Evolutionary conservation across 2,113 vertebrate species (phyloP).

Genomic region (Atrichornis clamosus): DNA sequence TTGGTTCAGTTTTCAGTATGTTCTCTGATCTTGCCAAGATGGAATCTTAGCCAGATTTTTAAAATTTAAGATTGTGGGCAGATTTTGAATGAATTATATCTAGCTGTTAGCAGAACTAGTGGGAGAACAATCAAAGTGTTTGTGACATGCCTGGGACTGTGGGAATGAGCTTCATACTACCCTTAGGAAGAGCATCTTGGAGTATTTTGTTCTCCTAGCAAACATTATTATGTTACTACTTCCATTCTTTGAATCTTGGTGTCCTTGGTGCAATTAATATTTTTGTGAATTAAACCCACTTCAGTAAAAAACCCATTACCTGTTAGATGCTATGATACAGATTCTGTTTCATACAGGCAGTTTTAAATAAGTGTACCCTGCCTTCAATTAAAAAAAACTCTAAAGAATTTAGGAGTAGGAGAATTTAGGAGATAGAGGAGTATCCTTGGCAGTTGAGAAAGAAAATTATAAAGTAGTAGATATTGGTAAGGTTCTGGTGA

Average conservation of each 20-base stretch:
- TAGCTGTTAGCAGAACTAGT: neutral
- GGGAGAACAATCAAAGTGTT: neutral
- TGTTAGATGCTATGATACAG: neutral
- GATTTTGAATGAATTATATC: neutral
- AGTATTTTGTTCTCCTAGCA: neutral
- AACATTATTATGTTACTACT: neutral
- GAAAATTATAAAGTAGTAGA: neutral
- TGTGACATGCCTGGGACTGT: neutral
- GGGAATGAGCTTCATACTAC: neutral
- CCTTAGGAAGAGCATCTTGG: neutral
- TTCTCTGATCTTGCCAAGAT: neutral
- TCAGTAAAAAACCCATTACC: neutral
- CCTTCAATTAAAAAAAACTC: neutral
- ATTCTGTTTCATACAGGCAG: neutral
- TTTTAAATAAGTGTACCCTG: neutral
- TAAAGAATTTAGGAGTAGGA: too few species aligned
- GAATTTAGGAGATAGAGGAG: neutral
- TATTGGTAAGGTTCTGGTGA: neutral
- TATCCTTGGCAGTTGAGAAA: neutral
- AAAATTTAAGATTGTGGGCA: neutral
- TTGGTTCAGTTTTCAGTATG: neutral
- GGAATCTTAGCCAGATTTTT: neutral
- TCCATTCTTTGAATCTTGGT: neutral
- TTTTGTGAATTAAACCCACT: neutral
- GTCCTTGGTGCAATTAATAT: neutral